Conservation (phyloP, 2,113 vertebrate genomes). For the Melanotaenia duboulayi region DNA sequence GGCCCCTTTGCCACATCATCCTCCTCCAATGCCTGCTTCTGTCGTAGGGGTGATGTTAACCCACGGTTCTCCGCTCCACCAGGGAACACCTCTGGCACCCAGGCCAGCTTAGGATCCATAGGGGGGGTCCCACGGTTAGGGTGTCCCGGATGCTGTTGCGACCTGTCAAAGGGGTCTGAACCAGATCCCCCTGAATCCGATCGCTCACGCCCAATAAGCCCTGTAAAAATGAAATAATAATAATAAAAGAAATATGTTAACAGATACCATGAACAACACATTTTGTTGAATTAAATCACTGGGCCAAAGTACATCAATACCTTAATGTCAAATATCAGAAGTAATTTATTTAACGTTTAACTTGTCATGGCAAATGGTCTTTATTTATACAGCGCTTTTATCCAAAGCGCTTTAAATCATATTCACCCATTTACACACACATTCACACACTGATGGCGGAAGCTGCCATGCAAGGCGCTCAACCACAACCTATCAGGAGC, state of each 20-base stretch:
- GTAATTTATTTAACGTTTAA: not conserved
- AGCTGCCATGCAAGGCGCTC: too few relatives aligned
- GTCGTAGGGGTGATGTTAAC: slow-evolving; percentile 85
- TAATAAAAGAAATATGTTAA: not conserved
- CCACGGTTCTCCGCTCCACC: slow-evolving; percentile 79
- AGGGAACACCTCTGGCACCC: slow-evolving; percentile 89
- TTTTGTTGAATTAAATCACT: not conserved
- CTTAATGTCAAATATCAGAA: not conserved
- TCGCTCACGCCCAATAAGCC: slow-evolving; percentile 89
- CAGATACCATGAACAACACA: not conserved
- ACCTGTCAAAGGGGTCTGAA: slow-evolving; percentile 91
- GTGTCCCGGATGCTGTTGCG: slow-evolving; percentile 83
- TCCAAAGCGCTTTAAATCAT: too few relatives aligned
- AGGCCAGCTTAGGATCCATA: slow-evolving; percentile 90
- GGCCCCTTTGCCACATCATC: slow-evolving; percentile 87
- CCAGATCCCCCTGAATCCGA: slow-evolving; percentile 92
- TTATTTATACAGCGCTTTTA: too few relatives aligned
- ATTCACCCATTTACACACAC: too few relatives aligned
- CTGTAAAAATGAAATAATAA: slow-evolving; percentile 65
- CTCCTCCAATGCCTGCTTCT: slow-evolving; percentile 82
- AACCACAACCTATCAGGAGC: too few relatives aligned
- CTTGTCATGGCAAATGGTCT: too few relatives aligned
- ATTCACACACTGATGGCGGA: too few relatives aligned
- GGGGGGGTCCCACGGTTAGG: slow-evolving; percentile 90
- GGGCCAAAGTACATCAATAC: not conserved